phyloP scores from a whole-genome alignment of 2,113 vertebrate genomes.

The Urocitellus parryii region DNA sequence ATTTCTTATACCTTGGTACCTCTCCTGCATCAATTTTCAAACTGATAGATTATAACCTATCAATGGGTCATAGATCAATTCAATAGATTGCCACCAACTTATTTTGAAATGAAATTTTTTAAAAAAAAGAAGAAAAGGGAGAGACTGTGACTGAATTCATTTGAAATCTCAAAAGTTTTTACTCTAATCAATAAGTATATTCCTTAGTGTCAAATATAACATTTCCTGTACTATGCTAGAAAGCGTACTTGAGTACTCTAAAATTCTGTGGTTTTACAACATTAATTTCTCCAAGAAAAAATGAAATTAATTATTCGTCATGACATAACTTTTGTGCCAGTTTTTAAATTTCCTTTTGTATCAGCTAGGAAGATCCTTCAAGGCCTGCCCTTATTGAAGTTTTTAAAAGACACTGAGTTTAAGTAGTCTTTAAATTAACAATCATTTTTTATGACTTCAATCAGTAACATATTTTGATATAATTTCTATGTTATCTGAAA shows the following conservation, averaged over 20 bases:
- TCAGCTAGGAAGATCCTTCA: background rate
- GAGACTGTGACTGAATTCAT: background rate
- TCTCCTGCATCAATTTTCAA: background rate
- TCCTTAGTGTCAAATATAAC: background rate
- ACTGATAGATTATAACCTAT: background rate
- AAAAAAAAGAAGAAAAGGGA: constrained; percentile 26
- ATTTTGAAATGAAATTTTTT: background rate
- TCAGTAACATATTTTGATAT: background rate
- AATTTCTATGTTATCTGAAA: background rate
- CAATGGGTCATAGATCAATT: background rate
- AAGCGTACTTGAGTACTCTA: background rate
- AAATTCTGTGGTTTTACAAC: background rate
- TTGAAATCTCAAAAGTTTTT: background rate
- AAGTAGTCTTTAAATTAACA: background rate
- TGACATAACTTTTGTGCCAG: background rate
- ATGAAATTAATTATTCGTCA: constrained; percentile 3
- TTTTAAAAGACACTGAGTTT: background rate
- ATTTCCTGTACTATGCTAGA: background rate
- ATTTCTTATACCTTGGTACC: background rate
- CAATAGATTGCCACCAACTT: background rate
- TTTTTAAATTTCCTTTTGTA: background rate
- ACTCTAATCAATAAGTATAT: background rate
- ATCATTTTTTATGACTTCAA: background rate
- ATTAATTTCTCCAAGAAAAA: constrained; percentile 39
- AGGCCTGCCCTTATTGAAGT: background rate